Percentiles rank a stretch among this genome's conserved stretches.
Evolutionary conservation across 1,140 invertebrate genomes (phyloP).

Genomic region (Solenopsis invicta): DNA sequence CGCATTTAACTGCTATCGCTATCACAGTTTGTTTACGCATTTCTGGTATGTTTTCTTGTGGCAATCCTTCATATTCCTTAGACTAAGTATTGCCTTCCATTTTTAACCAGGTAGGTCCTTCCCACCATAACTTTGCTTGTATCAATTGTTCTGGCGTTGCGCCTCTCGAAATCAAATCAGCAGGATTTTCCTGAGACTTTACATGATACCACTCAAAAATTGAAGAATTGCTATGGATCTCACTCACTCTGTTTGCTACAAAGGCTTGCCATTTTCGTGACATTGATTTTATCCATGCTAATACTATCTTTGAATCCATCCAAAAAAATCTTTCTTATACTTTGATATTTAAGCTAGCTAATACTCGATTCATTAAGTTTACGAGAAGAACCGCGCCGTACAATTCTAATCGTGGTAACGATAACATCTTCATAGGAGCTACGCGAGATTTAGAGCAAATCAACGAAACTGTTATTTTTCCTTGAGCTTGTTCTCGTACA

Average conservation of each 20-base stretch:
- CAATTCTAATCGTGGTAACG: background rate
- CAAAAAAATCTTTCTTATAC: conserved; percentile 22
- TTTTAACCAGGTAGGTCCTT: background rate
- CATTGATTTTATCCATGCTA: conserved; percentile 74
- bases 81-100: background rate
- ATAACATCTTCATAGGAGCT: background rate
- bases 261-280: conserved; percentile 71
- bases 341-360: background rate
- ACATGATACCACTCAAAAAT: conserved; percentile 78
- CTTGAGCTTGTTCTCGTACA: background rate
- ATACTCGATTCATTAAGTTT: background rate
- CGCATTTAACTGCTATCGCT: background rate
- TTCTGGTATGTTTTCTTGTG: background rate
- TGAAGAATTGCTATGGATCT: conserved; percentile 77
- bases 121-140: background rate
- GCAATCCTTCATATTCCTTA: background rate
- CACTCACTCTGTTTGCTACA: conserved; percentile 79
- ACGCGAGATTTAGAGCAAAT: conserved; percentile 8
- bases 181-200: conserved; percentile 78
- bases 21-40: background rate
- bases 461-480: background rate
- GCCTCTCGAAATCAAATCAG: conserved; percentile 81
- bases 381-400: background rate
- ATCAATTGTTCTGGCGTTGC: conserved; percentile 43
- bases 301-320: conserved; percentile 55